Evolutionary conservation across 2,797 vertebrate genomes (phyloP), one percentile per base, ranked within the genome.

Genomic region (Molossus molossus): DNA sequence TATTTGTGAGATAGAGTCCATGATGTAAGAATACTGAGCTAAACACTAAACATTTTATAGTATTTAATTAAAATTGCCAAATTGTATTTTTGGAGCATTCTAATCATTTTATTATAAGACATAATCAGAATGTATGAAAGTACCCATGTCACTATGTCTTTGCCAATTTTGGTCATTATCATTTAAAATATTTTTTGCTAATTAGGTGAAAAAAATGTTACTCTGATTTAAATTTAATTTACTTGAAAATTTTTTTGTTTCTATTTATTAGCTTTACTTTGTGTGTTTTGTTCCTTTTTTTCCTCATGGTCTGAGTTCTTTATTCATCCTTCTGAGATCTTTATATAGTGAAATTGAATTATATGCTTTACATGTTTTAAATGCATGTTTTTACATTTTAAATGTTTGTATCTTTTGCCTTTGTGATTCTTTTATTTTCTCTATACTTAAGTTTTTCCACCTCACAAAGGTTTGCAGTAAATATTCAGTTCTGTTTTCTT

Each of bases 81-180:
- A 69, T 57, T 91, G 40, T 91, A 95, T 82, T 96, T 96, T 96
- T 92, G 37, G 91, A 87, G 62, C 45, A 33, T 87, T 73, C 64
- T 83, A 58, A 83, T 55, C 70, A 90, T 8, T 81, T 91, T 82
- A 6, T 81, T 90, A 15, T 9, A 72, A 50, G 76, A 81, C 57
- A 76, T 25, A 72, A 13, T 87, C 27, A 76, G 40, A 89, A 10
- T 55, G 27, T 89, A 33, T 67, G 50, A 86, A n/a, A 73, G n/a
- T 65, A 81, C n/a, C 12, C 3, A 7, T 65, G 37, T 70, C 37
- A 64, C 72, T 93, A 0, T 75, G 29, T 91, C 73, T 96, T 91
- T 90, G 67, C 77, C 33, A 62, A 0, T 85, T 25, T 92, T 95
- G 60, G 4, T 91, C 13, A 91, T 93, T 90, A 69, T 84, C 48